phyloP scores from a whole-genome alignment of 2,888 invertebrate genomes.

The Monoplex corrugatus region DNA sequence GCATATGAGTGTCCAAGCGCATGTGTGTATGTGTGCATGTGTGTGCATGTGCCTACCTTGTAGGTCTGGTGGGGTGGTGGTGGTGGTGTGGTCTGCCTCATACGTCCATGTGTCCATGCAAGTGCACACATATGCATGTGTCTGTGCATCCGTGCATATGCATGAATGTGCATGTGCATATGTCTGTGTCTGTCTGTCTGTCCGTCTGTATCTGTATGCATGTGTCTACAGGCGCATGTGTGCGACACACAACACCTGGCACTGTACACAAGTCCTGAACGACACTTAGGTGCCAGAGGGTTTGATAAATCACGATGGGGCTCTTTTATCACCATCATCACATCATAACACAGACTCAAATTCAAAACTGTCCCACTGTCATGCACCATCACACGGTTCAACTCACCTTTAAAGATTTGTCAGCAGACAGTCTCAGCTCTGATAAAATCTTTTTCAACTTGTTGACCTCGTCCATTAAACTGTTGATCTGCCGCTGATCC shows the following conservation, averaged over 20 bases:
- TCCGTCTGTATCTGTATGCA: neutral
- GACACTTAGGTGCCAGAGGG: neutral
- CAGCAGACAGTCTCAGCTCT: slow-evolving; percentile 76
- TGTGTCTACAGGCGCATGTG: neutral
- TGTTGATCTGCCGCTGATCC: slow-evolving; percentile 83
- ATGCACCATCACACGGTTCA: neutral
- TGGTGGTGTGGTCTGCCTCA: no score
- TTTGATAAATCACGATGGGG: no score
- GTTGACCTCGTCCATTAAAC: slow-evolving; percentile 81
- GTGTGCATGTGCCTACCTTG: neutral
- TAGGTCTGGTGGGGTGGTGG: neutral
- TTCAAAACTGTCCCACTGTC: neutral
- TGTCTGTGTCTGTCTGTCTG: neutral
- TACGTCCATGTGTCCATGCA: neutral
- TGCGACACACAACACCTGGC: neutral
- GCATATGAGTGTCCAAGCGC: neutral
- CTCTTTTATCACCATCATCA: no score
- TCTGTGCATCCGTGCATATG: neutral
- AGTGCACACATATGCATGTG: neutral
- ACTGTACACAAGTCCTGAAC: neutral
- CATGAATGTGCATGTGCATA: neutral
- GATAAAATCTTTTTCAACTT: slow-evolving; percentile 79
- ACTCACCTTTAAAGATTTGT: slow-evolving; percentile 71
- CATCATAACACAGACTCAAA: neutral
- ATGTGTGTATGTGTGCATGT: neutral